Evolutionary conservation across 2,888 invertebrate species (phyloP), one percentile per base, ranked within the genome.

Genomic region (Archips crataeganus): DNA sequence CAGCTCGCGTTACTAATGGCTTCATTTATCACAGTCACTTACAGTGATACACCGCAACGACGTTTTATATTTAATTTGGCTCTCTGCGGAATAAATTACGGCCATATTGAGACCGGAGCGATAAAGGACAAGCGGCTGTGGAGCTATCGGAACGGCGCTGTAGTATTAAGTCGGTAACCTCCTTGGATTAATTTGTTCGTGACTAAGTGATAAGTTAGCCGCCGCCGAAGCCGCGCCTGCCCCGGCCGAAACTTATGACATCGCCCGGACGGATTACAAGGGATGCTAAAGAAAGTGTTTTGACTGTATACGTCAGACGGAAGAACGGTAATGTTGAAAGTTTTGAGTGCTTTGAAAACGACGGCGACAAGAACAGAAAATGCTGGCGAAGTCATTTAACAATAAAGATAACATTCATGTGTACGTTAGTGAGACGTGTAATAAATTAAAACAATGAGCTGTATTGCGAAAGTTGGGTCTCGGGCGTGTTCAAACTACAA

Each of bases 11-110:
- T 94, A 93, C 94, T 94, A 94, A 94, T 94, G 94, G 93, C 92
- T 92, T 92, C 93, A 94, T 94, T 94, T 94, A 93, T 94, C 94
- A 94, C 92, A 94, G 94, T 93, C 94, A 92, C 94, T 93, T 93
- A 92, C 94, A 94, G 90, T 94, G 94, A 94, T 94, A 94, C 94
- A 93, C 93, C 92, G 90, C 93, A 90, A 92, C 91, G 92, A 90
- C 92, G 91, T 93, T 94, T 94, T 93, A 93, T 94, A 94, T 94
- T 94, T 94, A 94, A 94, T 94, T 94, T 94, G 91, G 91, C 90
- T 88, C 89, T 89, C 87, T 89, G 86, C 84, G 85, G 93, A 93
- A 94, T 93, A 93, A 94, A 94, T 94, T 93, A 93, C 89, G 83
- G 85, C 87, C 90, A 91, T 90, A 92, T 93, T 90, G 89, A 89